phyloP scores from a whole-genome alignment of 1,140 invertebrate species.

The Zaprionus ornatus region DNA sequence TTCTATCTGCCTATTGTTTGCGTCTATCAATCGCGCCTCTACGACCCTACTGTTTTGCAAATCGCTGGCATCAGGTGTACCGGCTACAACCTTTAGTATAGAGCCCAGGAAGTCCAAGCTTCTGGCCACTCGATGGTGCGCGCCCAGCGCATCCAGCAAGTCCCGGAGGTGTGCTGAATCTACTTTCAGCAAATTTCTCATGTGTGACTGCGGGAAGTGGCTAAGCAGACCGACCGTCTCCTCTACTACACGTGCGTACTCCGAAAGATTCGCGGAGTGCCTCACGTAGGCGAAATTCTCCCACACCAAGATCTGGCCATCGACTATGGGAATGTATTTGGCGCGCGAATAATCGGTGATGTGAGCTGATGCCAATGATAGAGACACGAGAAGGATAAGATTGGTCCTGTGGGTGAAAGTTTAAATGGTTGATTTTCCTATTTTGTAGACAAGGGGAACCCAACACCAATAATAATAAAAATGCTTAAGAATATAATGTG shows the following conservation, averaged over 20 bases:
- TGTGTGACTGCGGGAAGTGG: constrained; percentile 36
- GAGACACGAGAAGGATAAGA: not conserved
- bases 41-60: not conserved
- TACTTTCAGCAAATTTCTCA: constrained; percentile 24
- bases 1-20: not conserved
- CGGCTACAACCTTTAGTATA: constrained; percentile 6
- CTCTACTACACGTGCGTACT: constrained; percentile 23
- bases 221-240: no score
- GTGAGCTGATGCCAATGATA: not conserved
- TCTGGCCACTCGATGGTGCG: not conserved
- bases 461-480: no score
- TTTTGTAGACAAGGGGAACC: no score
- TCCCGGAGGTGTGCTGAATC: constrained; percentile 5
- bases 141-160: not conserved
- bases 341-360: constrained; percentile 27
- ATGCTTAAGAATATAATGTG: no score
- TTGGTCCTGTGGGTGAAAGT: no score
- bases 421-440: no score
- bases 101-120: no score
- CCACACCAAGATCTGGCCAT: constrained; percentile 2
- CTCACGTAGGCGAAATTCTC: constrained; percentile 1
- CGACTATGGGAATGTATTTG: constrained; percentile 24
- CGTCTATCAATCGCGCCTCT: not conserved
- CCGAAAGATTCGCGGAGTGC: constrained; percentile 23
- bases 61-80: constrained; percentile 1